These are phyloP conservation scores for Stigmatopora nigra DNA, from an alignment of 2,113 vertebrate genomes.

Conservation along the genomic window DNA sequence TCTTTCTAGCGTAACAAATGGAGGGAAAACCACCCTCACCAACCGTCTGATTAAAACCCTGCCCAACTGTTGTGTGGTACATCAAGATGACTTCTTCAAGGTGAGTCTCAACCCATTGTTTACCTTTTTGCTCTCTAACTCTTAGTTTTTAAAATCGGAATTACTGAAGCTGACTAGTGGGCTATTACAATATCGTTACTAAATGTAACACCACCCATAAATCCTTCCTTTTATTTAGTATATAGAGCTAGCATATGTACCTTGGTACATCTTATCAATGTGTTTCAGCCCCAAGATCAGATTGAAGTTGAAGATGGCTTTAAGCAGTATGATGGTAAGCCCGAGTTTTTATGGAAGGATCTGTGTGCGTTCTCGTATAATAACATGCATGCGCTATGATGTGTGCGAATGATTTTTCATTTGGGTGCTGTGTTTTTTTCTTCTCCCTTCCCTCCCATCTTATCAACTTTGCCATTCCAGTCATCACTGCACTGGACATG, in stretches of 20 bases:
- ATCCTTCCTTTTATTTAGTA: conserved; percentile 31
- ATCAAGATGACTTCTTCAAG: conserved; percentile 96
- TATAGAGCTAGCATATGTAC: conserved; percentile 62
- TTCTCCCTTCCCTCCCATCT: conserved; percentile 7
- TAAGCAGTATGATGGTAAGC: conserved; percentile 98
- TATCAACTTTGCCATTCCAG: conserved; percentile 43
- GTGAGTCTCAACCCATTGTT: conserved; percentile 58
- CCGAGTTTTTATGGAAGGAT: conserved; percentile 53
- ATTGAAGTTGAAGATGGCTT: conserved; percentile 95
- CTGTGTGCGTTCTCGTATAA: conserved; percentile 22
- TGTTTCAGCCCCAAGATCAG: conserved; percentile 97
- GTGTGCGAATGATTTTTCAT: conserved; percentile 17
- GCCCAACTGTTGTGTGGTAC: conserved; percentile 90
- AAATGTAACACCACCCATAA: neutral
- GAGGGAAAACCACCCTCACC: conserved; percentile 91
- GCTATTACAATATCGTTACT: conserved; percentile 6
- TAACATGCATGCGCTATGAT: conserved; percentile 43
- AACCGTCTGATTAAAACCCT: conserved; percentile 69
- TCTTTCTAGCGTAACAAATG: conserved; percentile 78
- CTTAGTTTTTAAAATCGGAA: conserved; percentile 4
- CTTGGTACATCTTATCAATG: conserved; percentile 69
- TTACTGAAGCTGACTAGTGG: neutral
- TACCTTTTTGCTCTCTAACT: neutral
- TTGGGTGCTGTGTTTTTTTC: conserved; percentile 16
- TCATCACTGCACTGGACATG: conserved; percentile 89